A percentile compares a stretch with the other conserved stretches of the same genome.
These are phyloP conservation scores for Blera fallax DNA, from an alignment of 2,888 invertebrate genomes.

Conservation along the genomic window DNA sequence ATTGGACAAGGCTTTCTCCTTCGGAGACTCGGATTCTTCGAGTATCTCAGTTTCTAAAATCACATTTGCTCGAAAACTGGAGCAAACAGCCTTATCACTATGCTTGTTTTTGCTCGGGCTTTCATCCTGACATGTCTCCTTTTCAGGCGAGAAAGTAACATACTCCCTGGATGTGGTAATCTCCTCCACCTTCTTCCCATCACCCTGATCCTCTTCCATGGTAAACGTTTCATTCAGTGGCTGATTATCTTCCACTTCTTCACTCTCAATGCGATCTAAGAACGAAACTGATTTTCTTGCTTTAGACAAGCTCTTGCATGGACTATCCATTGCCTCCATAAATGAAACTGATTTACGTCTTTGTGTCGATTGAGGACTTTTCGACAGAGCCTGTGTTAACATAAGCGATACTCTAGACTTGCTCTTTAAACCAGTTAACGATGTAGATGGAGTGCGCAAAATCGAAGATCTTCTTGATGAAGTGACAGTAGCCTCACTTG, in stretches of 20 bases:
- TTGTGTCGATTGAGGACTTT: neutral
- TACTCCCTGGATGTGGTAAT: neutral
- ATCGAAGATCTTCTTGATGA: neutral
- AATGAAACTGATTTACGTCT: slow-evolving; percentile 7
- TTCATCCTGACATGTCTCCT: neutral
- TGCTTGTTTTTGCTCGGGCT: too few species aligned
- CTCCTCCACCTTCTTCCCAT: neutral
- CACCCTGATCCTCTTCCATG: slow-evolving; percentile 8
- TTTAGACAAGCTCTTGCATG: neutral
- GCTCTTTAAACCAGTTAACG: neutral
- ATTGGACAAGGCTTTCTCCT: neutral
- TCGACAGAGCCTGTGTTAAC: slow-evolving; percentile 49
- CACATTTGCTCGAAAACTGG: neutral
- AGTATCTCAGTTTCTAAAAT: neutral
- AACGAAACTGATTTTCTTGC: slow-evolving; percentile 44
- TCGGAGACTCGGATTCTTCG: neutral
- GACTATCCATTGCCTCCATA: neutral
- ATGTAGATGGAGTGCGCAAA: neutral
- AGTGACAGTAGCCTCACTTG: neutral
- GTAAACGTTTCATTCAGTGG: slow-evolving; percentile 23
- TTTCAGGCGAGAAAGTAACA: slow-evolving; percentile 40
- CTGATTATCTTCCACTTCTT: neutral
- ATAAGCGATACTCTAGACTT: slow-evolving; percentile 43
- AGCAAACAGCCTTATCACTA: too few species aligned
- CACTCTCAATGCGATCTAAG: slow-evolving; percentile 4